Evolutionary conservation across 1,140 invertebrate genomes (phyloP), one percentile per base, ranked within the genome.

Genomic region (Hylaeus volcanicus): DNA sequence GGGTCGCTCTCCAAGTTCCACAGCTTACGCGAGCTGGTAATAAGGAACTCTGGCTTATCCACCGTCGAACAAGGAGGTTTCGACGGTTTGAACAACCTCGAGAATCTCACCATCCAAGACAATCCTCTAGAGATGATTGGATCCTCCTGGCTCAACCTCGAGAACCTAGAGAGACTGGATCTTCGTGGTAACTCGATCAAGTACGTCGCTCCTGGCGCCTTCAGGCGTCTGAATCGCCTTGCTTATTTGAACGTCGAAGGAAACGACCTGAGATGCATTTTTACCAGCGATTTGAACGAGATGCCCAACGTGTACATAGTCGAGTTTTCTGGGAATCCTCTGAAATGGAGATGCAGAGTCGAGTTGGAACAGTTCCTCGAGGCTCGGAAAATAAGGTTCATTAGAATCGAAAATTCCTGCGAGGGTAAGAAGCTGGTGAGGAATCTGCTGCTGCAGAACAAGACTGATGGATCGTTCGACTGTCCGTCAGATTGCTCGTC

Each of bases 271-370:
- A 74, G 76, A 14, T 91, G 90, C n/a, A 88, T 91, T 39, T 91
- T 85, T 37, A 89, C 86, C 0, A 89, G 85, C 63, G 85, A 83
- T 15, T 71, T 91, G 15, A 77, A 83, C 15, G 72, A 85, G 3
- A 81, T 91, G 73, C 82, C 84, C 0, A 68, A 86, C 9, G 14
- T 91, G 1, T 71, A 87, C 3, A 75, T 83, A 3, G 51, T 90
- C 6, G 89, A 90, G 51, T 90, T 90, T 12, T 77, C 85, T 0
- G 86, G 86, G 0, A 91, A 91, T 65, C 89, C 89, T 3, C 53
- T 90, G 12, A 90, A 90, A 26, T 91, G 90, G 90, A 74, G 89
- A 39, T 91, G 90, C 63, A 83, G 88, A 58, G 79, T 88, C 39
- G 90, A 90, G 26, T 79, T 90, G 43, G 86, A 86, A 63, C 88